Conservation (phyloP, 2,888 invertebrate species). For the Tetranychus piercei region DNA sequence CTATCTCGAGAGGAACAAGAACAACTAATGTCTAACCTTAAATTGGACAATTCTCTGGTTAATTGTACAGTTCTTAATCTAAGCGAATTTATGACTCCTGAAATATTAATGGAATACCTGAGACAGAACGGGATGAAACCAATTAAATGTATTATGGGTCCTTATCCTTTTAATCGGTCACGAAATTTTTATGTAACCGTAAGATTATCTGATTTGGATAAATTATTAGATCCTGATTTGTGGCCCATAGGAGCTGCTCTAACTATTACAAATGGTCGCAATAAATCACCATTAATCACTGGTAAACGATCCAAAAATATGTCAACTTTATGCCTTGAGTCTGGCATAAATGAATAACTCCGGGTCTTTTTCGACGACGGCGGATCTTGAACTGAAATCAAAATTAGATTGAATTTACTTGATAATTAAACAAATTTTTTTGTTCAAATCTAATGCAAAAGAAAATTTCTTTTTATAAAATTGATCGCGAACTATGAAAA, state of each 20-base stretch:
- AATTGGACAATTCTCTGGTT: neutral
- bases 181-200: neutral
- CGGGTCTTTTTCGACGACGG: neutral
- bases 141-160: neutral
- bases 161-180: neutral
- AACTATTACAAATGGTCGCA: neutral
- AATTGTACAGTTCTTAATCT: slow-evolving; percentile 8
- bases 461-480: too few species aligned
- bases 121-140: slow-evolving; percentile 4
- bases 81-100: slow-evolving; percentile 6
- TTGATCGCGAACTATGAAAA: too few species aligned
- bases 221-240: slow-evolving; percentile 2
- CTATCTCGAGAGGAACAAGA: slow-evolving; percentile 2
- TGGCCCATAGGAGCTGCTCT: slow-evolving; percentile 9
- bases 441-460: too few species aligned
- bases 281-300: neutral
- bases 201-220: slow-evolving; percentile 5
- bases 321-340: neutral
- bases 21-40: neutral
- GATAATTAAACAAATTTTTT: too few species aligned
- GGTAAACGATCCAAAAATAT: neutral
- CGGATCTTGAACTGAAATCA: too few species aligned
- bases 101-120: slow-evolving; percentile 12
- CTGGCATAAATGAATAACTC: neutral
- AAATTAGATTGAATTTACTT: too few species aligned